phyloP scores from a whole-genome alignment of 2,888 invertebrate genomes.

The Apeira syringaria region DNA sequence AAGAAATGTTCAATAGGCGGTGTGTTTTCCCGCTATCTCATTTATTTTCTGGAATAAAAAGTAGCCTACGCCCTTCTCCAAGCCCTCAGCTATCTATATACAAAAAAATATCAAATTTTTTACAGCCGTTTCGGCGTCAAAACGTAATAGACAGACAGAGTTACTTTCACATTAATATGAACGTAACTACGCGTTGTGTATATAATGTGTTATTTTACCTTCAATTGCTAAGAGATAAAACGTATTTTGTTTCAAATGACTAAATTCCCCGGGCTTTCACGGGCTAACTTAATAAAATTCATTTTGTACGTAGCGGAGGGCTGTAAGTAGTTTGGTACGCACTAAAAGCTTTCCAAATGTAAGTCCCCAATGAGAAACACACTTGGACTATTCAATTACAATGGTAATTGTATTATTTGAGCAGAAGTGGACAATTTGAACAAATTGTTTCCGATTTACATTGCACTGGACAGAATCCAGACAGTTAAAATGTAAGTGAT shows the following conservation, averaged over 20 bases:
- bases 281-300: conserved; percentile 61
- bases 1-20: too few species aligned
- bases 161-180: too few species aligned
- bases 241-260: conserved; percentile 51
- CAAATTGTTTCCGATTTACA: conserved; percentile 20
- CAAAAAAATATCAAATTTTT: too few species aligned
- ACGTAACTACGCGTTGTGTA: too few species aligned
- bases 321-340: conserved; percentile 57
- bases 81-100: too few species aligned
- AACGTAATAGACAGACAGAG: too few species aligned
- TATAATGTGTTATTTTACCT: conserved; percentile 2
- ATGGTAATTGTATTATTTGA: conserved; percentile 44
- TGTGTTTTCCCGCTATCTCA: too few species aligned
- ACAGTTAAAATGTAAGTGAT: not conserved
- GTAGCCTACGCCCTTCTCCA: too few species aligned
- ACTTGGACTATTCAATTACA: conserved; percentile 51
- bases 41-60: too few species aligned
- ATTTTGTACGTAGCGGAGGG: conserved; percentile 53
- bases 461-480: conserved; percentile 13
- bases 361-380: conserved; percentile 45
- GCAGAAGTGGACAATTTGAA: conserved; percentile 20
- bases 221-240: conserved; percentile 22
- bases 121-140: too few species aligned
- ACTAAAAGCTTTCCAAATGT: conserved; percentile 59
- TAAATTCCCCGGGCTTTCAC: conserved; percentile 56